A percentile compares a stretch with the other conserved stretches of the same genome.
Conservation (phyloP, 2,113 vertebrate genomes). For the Microtus oregoni region DNA sequence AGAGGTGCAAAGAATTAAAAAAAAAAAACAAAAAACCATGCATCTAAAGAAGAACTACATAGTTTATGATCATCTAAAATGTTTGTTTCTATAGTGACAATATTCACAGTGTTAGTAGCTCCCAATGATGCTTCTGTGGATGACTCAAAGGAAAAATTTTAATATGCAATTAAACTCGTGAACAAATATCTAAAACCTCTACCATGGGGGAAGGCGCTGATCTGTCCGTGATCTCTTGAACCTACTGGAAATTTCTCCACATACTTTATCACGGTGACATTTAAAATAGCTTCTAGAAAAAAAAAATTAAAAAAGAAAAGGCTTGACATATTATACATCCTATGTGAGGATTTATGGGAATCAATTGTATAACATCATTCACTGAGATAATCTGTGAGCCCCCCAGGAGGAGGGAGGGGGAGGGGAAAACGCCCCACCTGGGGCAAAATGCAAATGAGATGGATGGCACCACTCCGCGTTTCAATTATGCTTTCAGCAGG, state of each 20-base stretch:
- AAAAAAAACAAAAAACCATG: too few species aligned
- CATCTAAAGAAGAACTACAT: constrained; percentile 19
- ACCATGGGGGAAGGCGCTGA: not conserved
- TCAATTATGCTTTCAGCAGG: constrained; percentile 81
- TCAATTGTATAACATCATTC: constrained; percentile 69
- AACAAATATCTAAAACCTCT: constrained; percentile 50
- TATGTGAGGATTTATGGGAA: constrained; percentile 73
- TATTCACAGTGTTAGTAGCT: not conserved
- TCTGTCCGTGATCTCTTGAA: not conserved
- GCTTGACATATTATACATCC: constrained; percentile 48
- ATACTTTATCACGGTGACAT: constrained; percentile 57
- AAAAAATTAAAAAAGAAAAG: constrained; percentile 49
- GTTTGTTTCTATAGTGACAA: constrained; percentile 61
- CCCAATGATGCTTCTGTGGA: not conserved
- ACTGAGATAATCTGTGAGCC: constrained; percentile 71
- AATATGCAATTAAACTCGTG: constrained; percentile 65
- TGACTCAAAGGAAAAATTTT: constrained; percentile 42
- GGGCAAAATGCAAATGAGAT: constrained; percentile 79
- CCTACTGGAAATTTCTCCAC: constrained; percentile 18
- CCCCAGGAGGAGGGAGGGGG: constrained; percentile 62
- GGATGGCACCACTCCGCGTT: constrained; percentile 73
- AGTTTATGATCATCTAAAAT: constrained; percentile 4
- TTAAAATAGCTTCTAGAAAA: constrained; percentile 72
- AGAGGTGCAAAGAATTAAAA: not conserved
- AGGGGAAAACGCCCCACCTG: constrained; percentile 63